phyloP scores from a whole-genome alignment of 2,888 invertebrate genomes.

The Xestia xanthographa region DNA sequence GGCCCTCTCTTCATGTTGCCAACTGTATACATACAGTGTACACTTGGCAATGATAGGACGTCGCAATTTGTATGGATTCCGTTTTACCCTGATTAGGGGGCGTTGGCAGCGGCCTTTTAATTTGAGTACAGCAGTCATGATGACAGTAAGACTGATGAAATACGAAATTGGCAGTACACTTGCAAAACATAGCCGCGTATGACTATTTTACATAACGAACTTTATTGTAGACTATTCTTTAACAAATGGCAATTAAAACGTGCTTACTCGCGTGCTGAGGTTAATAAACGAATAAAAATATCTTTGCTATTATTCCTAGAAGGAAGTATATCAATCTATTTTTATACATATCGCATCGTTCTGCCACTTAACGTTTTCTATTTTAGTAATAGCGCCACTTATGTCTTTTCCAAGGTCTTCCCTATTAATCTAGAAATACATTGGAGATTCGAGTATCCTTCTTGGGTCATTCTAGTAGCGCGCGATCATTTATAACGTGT shows the following conservation, averaged over 20 bases:
- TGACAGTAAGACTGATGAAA: not conserved
- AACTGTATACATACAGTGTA: slow-evolving; percentile 33
- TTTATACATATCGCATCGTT: slow-evolving; percentile 40
- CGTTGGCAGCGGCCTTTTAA: slow-evolving; percentile 35
- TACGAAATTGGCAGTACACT: slow-evolving; percentile 12
- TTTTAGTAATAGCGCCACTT: slow-evolving; percentile 31
- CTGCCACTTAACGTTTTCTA: slow-evolving; percentile 26
- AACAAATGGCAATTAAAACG: slow-evolving; percentile 52
- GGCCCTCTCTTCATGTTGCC: slow-evolving; percentile 48
- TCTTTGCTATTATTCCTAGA: slow-evolving; percentile 38
- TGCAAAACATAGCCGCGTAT: slow-evolving; percentile 24
- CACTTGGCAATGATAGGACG: slow-evolving; percentile 47
- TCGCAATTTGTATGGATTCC: slow-evolving; percentile 50
- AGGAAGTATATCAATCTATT: slow-evolving; percentile 51
- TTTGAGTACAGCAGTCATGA: slow-evolving; percentile 30
- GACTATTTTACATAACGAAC: slow-evolving; percentile 31
- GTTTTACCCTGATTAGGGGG: slow-evolving; percentile 40
- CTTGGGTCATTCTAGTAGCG: slow-evolving; percentile 55
- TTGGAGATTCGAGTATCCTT: slow-evolving; percentile 38
- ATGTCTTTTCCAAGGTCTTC: slow-evolving; percentile 29
- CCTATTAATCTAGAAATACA: slow-evolving; percentile 38
- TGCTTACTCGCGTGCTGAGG: slow-evolving; percentile 56
- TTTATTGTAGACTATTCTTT: slow-evolving; percentile 24
- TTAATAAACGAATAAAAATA: slow-evolving; percentile 62
- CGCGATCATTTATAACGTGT: slow-evolving; percentile 66